Evolutionary conservation across 2,797 vertebrate genomes (phyloP), one percentile per base, ranked within the genome.

Genomic region (Onychomys torridus): DNA sequence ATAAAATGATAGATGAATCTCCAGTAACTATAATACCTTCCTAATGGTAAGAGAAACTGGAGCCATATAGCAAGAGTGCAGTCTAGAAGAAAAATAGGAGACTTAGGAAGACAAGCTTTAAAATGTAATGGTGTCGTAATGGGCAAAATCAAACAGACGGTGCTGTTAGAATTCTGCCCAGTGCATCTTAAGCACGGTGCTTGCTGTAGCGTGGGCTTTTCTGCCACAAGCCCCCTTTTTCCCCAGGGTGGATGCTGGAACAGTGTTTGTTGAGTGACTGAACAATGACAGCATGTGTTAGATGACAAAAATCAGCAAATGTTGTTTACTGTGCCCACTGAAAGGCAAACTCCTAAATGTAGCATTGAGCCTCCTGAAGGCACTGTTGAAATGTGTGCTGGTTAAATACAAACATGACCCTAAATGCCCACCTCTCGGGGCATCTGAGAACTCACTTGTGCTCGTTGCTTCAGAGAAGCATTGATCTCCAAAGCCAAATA

Each of bases 1-100:
- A 81, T 97, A 97, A 98, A 98, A 97, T 98, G 98, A 98, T 97
- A 98, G 97, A 98, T 97, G 96, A 96, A 98, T 98, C 98, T 98
- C 97, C 96, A 98, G 95, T 95, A 97, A 89, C 82, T 93, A 85
- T 93, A 98, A 96, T 95, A 97, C 96, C 98, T 97, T 98, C 95
- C 93, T 98, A 98, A 97, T 97, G 96, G 97, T 94, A 96, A 77
- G 73, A 90, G 84, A 97, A 97, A 96, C 93, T 89, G 91, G 93
- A 95, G 96, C 96, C 96, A 49, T 59, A 34, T 40, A 89, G 95
- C 96, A 81, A 91, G 96, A 76, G 40, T 16, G 67, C 94, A 95
- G 91, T 94, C 81, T 27, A 21, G 94, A 98, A 98, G 98, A 97
- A 97, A 98, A 98, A 96, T 27, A 90, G 81, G 85, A 97, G 90